Conservation (phyloP, 2,797 vertebrate species). For the Erethizon dorsatum region DNA sequence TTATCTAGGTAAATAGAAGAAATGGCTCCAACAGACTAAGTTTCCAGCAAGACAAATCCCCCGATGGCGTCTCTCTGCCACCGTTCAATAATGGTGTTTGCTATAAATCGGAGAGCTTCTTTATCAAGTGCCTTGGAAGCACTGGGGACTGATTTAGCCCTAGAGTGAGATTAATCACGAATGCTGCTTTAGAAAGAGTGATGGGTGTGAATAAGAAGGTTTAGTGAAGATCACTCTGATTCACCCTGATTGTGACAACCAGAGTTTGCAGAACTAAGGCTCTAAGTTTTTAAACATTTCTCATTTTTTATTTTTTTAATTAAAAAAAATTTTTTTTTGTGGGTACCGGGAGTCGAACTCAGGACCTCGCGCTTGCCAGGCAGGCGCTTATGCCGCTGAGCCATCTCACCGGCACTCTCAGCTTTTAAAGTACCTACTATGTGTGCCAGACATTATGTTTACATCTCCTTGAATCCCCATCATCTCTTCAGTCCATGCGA, state of each 20-base stretch:
- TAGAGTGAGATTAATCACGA: constrained; percentile 84
- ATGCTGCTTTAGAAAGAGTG: constrained; percentile 82
- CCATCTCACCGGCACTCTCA: too few species aligned
- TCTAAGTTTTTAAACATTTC: constrained; percentile 64
- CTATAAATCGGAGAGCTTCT: constrained; percentile 86
- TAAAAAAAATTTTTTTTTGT: too few species aligned
- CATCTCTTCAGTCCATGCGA: neutral
- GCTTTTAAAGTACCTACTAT: neutral
- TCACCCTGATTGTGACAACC: constrained; percentile 42
- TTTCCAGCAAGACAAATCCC: constrained; percentile 84
- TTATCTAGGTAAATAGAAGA: constrained; percentile 79
- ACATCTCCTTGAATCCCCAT: neutral
- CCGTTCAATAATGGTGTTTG: constrained; percentile 84
- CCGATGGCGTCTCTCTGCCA: constrained; percentile 77
- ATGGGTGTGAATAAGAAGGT: constrained; percentile 77
- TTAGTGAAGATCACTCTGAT: constrained; percentile 70
- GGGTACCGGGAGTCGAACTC: too few species aligned
- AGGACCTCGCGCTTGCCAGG: neutral
- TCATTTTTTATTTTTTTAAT: neutral
- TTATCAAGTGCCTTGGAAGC: constrained; percentile 82
- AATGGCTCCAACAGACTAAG: constrained; percentile 73
- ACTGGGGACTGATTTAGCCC: constrained; percentile 81
- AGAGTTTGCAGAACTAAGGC: constrained; percentile 63
- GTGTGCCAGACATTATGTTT: neutral
- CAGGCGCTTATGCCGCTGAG: too few species aligned